Percentiles rank a stretch among this genome's conserved stretches.
Conservation (phyloP, 64 coral and sea anemone species). For the Montipora sp. region DNA sequence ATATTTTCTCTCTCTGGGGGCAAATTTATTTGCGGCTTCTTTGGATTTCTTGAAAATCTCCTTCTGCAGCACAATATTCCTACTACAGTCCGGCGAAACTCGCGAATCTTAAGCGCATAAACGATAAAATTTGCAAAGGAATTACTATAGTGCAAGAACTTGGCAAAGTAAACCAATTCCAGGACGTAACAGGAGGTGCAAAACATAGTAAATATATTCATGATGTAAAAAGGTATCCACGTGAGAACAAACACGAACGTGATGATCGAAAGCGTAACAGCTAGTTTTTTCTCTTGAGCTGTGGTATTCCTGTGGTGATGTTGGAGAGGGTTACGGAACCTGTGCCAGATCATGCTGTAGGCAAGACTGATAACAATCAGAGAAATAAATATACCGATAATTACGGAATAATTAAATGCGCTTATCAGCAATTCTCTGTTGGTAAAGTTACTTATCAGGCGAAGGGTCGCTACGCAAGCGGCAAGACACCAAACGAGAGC, state of each 20-base stretch:
- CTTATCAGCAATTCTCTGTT: neutral
- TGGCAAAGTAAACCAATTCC: conserved; percentile 58
- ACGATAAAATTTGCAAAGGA: conserved; percentile 69
- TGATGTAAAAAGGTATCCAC: conserved; percentile 73
- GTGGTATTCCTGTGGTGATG: conserved; percentile 28
- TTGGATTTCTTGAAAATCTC: neutral
- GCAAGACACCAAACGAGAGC: conserved; percentile 66
- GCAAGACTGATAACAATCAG: conserved; percentile 49
- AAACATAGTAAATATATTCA: conserved; percentile 57
- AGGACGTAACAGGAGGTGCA: conserved; percentile 46
- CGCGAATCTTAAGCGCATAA: conserved; percentile 64
- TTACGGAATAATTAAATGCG: conserved; percentile 57
- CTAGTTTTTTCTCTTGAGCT: conserved; percentile 54
- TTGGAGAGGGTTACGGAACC: conserved; percentile 40
- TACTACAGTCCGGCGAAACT: conserved; percentile 47
- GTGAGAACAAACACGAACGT: conserved; percentile 61
- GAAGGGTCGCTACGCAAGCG: conserved; percentile 47
- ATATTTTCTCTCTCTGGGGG: neutral
- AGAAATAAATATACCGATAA: conserved; percentile 55
- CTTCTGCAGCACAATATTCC: conserved; percentile 32
- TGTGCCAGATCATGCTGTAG: conserved; percentile 48
- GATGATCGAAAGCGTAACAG: conserved; percentile 52
- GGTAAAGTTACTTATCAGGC: conserved; percentile 56
- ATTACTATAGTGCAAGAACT: conserved; percentile 73
- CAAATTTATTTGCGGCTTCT: neutral